Evolutionary conservation across 2,113 vertebrate species (phyloP).

Genomic region (Paradisaea rubra): DNA sequence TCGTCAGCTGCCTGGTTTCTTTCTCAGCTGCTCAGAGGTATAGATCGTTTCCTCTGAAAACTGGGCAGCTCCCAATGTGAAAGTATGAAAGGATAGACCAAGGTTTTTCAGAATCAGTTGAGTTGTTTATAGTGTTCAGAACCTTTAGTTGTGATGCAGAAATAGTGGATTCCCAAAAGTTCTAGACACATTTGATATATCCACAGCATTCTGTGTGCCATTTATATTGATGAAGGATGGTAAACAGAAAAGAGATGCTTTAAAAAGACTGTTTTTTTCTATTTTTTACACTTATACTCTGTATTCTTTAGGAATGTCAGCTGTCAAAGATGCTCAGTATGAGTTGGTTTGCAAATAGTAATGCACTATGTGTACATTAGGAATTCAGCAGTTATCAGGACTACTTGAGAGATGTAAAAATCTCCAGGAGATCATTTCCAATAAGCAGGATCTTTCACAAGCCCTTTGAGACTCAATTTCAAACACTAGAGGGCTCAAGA

Average conservation of each 20-base stretch:
- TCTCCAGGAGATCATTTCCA: neutral
- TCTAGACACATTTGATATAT: neutral
- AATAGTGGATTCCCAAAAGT: neutral
- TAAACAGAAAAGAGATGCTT: neutral
- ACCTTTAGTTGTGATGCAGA: neutral
- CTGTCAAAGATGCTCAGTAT: neutral
- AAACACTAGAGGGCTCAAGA: neutral
- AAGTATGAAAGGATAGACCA: neutral
- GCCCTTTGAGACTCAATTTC: neutral
- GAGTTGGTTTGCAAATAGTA: neutral
- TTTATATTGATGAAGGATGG: neutral
- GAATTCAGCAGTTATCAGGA: neutral
- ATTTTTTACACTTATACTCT: neutral
- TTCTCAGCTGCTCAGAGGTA: neutral
- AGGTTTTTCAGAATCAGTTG: neutral
- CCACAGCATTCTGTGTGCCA: neutral
- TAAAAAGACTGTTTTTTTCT: neutral
- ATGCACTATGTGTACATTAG: neutral
- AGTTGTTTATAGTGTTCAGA: neutral
- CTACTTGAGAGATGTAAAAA: neutral
- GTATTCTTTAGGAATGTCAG: neutral
- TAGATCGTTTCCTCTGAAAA: neutral
- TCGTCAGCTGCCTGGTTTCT: neutral
- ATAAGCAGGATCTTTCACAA: neutral
- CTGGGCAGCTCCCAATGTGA: neutral